phyloP scores from a whole-genome alignment of 2,797 vertebrate species.

The Falco biarmicus region DNA sequence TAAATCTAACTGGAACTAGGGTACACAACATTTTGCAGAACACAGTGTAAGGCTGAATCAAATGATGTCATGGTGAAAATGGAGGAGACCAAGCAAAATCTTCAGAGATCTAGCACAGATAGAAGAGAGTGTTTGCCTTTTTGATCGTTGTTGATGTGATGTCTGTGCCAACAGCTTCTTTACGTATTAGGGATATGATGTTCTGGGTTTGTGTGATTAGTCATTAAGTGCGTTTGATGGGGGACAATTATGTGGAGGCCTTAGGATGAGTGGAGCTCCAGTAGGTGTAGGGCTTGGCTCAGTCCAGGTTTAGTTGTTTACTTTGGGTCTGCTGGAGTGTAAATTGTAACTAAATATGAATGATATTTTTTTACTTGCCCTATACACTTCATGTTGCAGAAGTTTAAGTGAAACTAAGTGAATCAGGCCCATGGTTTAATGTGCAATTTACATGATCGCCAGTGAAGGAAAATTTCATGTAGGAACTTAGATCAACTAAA shows the following conservation, averaged over 20 bases:
- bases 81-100: neutral
- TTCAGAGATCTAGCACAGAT: neutral
- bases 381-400: neutral
- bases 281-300: neutral
- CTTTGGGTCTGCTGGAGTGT: neutral
- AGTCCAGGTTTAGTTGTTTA: neutral
- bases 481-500: neutral
- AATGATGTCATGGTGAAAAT: neutral
- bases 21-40: neutral
- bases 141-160: neutral
- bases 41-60: neutral
- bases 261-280: neutral
- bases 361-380: neutral
- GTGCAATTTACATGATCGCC: neutral
- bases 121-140: neutral
- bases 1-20: neutral
- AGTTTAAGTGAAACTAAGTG: neutral
- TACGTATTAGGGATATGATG: neutral
- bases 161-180: neutral
- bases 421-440: neutral
- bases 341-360: neutral
- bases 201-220: neutral
- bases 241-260: neutral
- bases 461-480: neutral
- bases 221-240: neutral